Conservation (phyloP, 37 sponge, comb jelly and placozoan genomes). For the Spongilla lacustris region DNA sequence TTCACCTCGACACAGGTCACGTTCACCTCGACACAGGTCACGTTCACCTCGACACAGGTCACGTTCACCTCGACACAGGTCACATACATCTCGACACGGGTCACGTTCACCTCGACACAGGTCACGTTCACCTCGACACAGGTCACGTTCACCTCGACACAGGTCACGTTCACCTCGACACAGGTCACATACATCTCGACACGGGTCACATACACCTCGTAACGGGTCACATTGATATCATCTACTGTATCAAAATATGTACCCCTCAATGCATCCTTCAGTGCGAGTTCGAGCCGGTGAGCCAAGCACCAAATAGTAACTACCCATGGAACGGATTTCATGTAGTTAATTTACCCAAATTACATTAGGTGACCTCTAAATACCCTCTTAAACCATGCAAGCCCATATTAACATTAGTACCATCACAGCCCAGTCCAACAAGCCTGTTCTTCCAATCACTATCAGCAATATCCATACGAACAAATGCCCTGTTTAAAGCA, state of each 20-base stretch:
- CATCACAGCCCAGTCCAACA: constrained; percentile 49
- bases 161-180: too few relatives aligned
- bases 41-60: too few relatives aligned
- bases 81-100: too few relatives aligned
- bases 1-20: not conserved
- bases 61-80: too few relatives aligned
- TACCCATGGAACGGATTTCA: constrained; percentile 45
- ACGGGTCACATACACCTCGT: constrained; percentile 16
- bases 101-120: too few relatives aligned
- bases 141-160: too few relatives aligned
- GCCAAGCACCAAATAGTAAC: constrained; percentile 55
- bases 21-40: too few relatives aligned
- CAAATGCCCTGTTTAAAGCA: not conserved
- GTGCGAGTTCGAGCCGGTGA: constrained; percentile 44
- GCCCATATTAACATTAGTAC: constrained; percentile 53
- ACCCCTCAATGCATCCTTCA: constrained; percentile 57
- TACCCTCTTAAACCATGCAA: constrained; percentile 20
- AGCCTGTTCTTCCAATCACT: constrained; percentile 34
- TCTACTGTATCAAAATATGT: constrained; percentile 34
- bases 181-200: constrained; percentile 26
- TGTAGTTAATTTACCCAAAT: too few relatives aligned
- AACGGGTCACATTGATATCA: too few relatives aligned
- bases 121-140: too few relatives aligned
- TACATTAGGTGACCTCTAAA: too few relatives aligned
- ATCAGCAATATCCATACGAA: not conserved